phyloP scores from a whole-genome alignment of 2,113 vertebrate species.

The Eira barbara region DNA sequence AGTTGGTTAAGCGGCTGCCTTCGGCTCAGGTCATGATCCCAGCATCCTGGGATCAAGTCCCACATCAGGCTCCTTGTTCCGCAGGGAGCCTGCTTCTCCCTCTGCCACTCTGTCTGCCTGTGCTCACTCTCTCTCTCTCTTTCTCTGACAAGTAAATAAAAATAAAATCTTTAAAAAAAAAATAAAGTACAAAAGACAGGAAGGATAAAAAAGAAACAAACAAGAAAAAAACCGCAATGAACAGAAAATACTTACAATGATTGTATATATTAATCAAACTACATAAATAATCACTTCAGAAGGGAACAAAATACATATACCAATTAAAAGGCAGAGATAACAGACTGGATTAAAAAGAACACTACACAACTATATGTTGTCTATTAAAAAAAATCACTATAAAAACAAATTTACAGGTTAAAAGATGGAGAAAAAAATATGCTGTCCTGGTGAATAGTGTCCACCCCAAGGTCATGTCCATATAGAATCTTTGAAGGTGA shows the following conservation, averaged over 20 bases:
- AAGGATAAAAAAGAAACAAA: neutral
- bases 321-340: neutral
- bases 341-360: neutral
- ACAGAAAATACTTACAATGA: neutral
- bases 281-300: neutral
- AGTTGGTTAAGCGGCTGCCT: too few relatives aligned
- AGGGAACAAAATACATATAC: neutral
- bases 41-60: too few relatives aligned
- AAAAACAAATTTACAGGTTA: neutral
- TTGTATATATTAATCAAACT: neutral
- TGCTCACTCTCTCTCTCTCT: too few relatives aligned
- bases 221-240: neutral
- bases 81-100: too few relatives aligned
- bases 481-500: neutral
- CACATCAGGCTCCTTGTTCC: too few relatives aligned
- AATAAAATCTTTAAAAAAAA: too few relatives aligned
- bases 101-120: too few relatives aligned
- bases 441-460: neutral
- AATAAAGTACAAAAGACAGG: neutral
- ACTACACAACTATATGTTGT: neutral
- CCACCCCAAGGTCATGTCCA: neutral
- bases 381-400: neutral
- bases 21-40: too few relatives aligned
- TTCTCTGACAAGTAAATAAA: too few relatives aligned
- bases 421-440: neutral